These are phyloP conservation scores for Proterorhinus semilunaris DNA, from an alignment of 2,113 vertebrate species.

Conservation along the genomic window DNA sequence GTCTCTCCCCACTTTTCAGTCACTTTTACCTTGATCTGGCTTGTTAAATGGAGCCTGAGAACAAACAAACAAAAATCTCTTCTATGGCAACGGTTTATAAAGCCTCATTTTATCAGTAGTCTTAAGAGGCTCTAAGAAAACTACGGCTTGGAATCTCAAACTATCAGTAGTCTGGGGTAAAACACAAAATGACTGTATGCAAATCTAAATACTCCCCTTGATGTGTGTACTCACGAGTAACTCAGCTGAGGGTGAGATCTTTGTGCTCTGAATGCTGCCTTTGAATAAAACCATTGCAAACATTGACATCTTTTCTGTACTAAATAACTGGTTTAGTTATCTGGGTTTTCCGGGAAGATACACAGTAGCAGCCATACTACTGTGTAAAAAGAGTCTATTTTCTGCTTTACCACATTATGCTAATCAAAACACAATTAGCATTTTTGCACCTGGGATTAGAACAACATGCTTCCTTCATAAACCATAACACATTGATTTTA, in stretches of 20 bases:
- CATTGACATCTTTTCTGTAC: constrained; percentile 20
- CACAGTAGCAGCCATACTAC: not conserved
- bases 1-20: no score
- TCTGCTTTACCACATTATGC: constrained; percentile 8
- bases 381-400: constrained; percentile 1
- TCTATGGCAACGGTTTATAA: no score
- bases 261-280: not conserved
- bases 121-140: no score
- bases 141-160: no score
- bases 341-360: constrained; percentile 1
- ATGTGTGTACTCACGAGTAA: not conserved
- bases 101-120: no score
- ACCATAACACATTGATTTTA: constrained; percentile 5
- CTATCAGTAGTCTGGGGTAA: not conserved
- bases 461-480: constrained; percentile 7
- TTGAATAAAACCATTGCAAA: constrained; percentile 8
- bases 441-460: not conserved
- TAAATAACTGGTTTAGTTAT: not conserved
- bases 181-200: not conserved
- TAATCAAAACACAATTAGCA: constrained; percentile 8
- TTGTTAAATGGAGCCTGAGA: no score
- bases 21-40: no score
- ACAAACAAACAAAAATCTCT: no score
- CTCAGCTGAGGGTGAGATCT: not conserved
- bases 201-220: not conserved